A percentile compares a stretch with the other conserved stretches of the same genome.
phyloP scores from a whole-genome alignment of 2,888 invertebrate species.

The Pyrgus malvae region DNA sequence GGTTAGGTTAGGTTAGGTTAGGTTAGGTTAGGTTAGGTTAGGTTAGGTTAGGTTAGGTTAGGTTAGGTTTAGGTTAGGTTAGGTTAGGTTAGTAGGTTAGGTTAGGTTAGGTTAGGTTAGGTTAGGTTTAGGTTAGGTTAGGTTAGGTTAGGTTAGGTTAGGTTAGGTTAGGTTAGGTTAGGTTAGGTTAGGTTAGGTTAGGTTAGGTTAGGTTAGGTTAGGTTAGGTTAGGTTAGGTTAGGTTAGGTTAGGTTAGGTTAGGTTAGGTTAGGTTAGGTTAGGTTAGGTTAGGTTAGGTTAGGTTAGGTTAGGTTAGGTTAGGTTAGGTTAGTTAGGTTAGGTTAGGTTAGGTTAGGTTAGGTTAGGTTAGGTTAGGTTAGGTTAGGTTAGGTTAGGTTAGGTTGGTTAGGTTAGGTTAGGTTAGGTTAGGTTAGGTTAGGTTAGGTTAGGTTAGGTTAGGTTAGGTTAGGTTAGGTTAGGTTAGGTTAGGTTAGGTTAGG shows the following conservation, averaged over 20 bases:
- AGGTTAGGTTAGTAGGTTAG: too few species aligned
- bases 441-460: constrained; percentile 11
- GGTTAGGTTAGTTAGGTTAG: constrained; percentile 11
- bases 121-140: too few species aligned
- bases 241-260: constrained; percentile 11
- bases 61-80: too few species aligned
- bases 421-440: constrained; percentile 11
- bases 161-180: constrained; percentile 27
- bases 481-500: constrained; percentile 11
- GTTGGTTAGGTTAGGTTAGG: constrained; percentile 11
- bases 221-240: constrained; percentile 10
- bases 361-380: constrained; percentile 11
- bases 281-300: constrained; percentile 8
- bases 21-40: constrained; percentile 27
- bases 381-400: too few species aligned
- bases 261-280: constrained; percentile 11
- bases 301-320: constrained; percentile 9
- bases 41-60: constrained; percentile 22
- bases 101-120: too few species aligned
- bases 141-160: constrained; percentile 27
- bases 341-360: constrained; percentile 11
- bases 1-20: constrained; percentile 25
- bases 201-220: constrained; percentile 23
- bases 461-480: constrained; percentile 11
- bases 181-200: constrained; percentile 27